Conservation (phyloP, 1,140 invertebrate species). For the Phenacoccus solenopsis region DNA sequence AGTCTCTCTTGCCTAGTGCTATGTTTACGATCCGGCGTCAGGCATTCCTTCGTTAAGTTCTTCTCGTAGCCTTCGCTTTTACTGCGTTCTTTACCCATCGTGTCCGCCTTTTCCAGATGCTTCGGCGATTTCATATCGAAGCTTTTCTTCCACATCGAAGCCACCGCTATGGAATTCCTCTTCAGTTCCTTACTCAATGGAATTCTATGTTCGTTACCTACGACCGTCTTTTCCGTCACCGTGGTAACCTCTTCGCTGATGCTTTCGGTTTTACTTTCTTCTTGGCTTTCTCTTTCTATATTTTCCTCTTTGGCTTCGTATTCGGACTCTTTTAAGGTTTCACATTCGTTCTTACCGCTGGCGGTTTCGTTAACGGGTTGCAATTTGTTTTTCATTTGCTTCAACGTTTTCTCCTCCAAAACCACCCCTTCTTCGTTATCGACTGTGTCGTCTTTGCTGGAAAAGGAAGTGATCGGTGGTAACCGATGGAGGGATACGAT, state of each 20-base stretch:
- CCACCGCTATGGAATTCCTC: not conserved
- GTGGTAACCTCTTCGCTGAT: not conserved
- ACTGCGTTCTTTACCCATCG: slow-evolving; percentile 4
- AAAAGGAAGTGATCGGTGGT: slow-evolving; percentile 70
- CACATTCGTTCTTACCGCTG: not conserved
- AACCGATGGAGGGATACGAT: slow-evolving; percentile 62
- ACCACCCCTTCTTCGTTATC: slow-evolving; percentile 29
- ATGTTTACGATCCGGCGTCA: slow-evolving; percentile 27
- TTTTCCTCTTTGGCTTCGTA: slow-evolving; percentile 7
- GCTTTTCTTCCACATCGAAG: not conserved
- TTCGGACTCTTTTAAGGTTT: slow-evolving; percentile 9
- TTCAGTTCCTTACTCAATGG: not conserved
- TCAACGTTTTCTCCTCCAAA: slow-evolving; percentile 27
- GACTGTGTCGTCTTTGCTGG: slow-evolving; percentile 73
- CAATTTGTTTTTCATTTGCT: slow-evolving; percentile 1
- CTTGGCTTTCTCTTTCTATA: not conserved
- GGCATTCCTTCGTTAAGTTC: not conserved
- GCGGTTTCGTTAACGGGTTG: slow-evolving; percentile 10
- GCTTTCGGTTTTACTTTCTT: too few relatives aligned
- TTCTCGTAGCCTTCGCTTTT: slow-evolving; percentile 5
- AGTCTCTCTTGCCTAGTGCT: slow-evolving; percentile 30
- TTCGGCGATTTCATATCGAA: not conserved
- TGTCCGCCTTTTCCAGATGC: not conserved
- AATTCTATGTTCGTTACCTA: not conserved
- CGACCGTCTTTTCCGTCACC: not conserved